Conservation (phyloP, 2,888 invertebrate genomes). For the Epistrophe grossulariae region DNA sequence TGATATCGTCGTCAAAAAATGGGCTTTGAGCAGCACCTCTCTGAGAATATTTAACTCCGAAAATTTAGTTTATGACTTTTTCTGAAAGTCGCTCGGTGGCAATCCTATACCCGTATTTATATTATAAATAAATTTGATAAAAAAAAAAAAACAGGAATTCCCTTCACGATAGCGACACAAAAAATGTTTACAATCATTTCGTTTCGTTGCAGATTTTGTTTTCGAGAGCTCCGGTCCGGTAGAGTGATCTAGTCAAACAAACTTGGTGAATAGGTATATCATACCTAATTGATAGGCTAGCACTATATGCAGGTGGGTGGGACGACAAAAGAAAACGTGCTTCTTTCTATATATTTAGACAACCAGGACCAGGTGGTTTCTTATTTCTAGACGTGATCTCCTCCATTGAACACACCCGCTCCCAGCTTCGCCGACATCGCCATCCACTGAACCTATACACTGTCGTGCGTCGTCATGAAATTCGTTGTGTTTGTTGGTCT, state of each 20-base stretch:
- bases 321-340: constrained; percentile 25
- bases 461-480: constrained; percentile 78
- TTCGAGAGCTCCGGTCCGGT: constrained; percentile 51
- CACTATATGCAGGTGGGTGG: constrained; percentile 45
- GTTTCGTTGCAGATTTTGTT: constrained; percentile 44
- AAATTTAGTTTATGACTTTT: constrained; percentile 11
- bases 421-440: constrained; percentile 14
- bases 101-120: not conserved
- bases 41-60: not conserved
- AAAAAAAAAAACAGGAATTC: constrained; percentile 59
- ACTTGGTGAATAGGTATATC: constrained; percentile 16
- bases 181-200: constrained; percentile 37
- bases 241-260: constrained; percentile 37
- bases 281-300: not conserved
- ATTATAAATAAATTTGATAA: not conserved
- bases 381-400: constrained; percentile 72
- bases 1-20: constrained; percentile 52
- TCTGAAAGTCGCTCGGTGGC: not conserved
- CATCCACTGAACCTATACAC: constrained; percentile 13
- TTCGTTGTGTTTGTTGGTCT: constrained; percentile 81
- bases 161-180: not conserved
- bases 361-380: constrained; percentile 64
- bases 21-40: not conserved
- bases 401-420: constrained; percentile 62
- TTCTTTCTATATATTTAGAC: constrained; percentile 69